Percentiles rank a stretch among this genome's conserved stretches.
Conservation (phyloP, 1,140 invertebrate genomes). For the Caenorhabditis remanei region DNA sequence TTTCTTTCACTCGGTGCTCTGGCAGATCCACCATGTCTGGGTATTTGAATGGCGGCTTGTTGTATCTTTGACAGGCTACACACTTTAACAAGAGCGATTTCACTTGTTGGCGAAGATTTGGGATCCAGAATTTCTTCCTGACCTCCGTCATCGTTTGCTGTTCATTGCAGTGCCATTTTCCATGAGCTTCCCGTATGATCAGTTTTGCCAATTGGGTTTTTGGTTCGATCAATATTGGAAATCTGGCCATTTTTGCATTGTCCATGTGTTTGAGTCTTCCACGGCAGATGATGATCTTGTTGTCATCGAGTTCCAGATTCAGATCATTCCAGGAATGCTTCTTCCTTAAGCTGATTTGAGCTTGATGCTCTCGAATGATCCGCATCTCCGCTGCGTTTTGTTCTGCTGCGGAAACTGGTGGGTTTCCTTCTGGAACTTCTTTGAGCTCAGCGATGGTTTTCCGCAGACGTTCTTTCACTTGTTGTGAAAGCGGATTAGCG, state of each 20-base stretch:
- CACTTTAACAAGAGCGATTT: conserved; percentile 3
- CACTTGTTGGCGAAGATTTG: neutral
- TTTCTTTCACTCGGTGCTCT: neutral
- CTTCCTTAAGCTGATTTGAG: neutral
- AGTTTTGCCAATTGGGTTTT: conserved; percentile 45
- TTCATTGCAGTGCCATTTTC: conserved; percentile 3
- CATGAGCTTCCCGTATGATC: conserved; percentile 40
- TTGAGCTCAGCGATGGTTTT: neutral
- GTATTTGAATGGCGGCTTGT: conserved; percentile 32
- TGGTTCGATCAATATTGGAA: conserved; percentile 39
- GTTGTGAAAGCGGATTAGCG: neutral
- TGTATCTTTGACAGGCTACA: conserved; percentile 31
- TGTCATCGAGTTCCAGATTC: neutral
- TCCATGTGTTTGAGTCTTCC: conserved; percentile 53
- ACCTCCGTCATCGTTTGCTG: conserved; percentile 26
- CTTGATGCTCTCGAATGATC: conserved; percentile 19
- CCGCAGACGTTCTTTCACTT: neutral
- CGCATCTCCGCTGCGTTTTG: neutral
- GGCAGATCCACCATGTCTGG: conserved; percentile 28
- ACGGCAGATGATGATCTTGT: conserved; percentile 36
- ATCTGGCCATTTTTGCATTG: neutral
- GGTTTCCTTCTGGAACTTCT: neutral
- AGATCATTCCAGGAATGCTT: neutral
- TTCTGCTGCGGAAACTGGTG: neutral
- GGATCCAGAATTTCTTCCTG: conserved; percentile 55